These are phyloP conservation scores for human DNA, from an alignment of 2,113 vertebrate species.

Conservation along the genomic window GRCh38 chr16:79474001-79474500, in stretches of 20 bases:
- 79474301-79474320: neutral
- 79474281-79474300: neutral
- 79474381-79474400: neutral
- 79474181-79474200: neutral
- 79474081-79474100: neutral
- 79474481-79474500: fast-evolving
- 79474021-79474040: neutral
- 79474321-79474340: neutral
- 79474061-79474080: neutral
- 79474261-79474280: neutral
- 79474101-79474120: fast-evolving
- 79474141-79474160: neutral
- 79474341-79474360: neutral
- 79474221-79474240: neutral
- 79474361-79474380: neutral
- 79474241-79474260: neutral
- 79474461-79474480: neutral
- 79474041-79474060: fast-evolving
- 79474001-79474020: neutral
- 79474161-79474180: neutral
- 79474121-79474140: neutral
- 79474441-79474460: neutral
- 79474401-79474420: neutral
- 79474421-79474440: neutral
- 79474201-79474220: neutral